phyloP scores from a whole-genome alignment of 2,797 vertebrate species.

The Eulemur coronatus region DNA sequence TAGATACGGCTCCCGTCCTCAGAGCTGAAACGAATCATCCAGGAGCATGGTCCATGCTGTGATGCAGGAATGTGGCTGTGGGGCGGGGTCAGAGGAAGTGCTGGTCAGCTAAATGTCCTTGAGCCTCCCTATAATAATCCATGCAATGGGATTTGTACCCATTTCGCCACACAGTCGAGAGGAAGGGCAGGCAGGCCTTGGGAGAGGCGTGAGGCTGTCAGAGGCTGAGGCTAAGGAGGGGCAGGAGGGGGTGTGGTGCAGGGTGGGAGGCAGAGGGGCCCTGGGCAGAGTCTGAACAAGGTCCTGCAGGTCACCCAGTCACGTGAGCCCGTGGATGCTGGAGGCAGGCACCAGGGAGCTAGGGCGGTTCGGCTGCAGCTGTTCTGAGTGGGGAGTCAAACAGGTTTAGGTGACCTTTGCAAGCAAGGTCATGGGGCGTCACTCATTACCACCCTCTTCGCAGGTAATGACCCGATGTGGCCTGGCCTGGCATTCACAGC shows the following conservation, averaged over 20 bases:
- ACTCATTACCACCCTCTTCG: not conserved
- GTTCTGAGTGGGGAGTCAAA: constrained; percentile 23
- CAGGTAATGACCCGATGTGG: not conserved
- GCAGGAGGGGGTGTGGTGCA: accelerated
- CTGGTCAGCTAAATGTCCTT: not conserved
- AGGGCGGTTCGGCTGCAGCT: not conserved
- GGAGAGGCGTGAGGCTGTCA: not conserved
- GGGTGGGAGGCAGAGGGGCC: not conserved
- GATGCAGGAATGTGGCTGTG: not conserved
- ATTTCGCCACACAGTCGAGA: not conserved
- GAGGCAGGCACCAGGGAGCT: not conserved
- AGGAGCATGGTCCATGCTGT: accelerated
- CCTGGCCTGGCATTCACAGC: not conserved
- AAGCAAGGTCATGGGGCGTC: not conserved
- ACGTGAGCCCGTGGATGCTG: not conserved
- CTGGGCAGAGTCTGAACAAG: not conserved
- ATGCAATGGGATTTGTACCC: not conserved
- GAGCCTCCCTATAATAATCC: not conserved
- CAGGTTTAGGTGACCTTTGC: constrained; percentile 63
- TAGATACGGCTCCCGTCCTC: not conserved
- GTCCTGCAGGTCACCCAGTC: not conserved
- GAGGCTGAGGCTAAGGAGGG: not conserved
- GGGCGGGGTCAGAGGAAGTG: not conserved
- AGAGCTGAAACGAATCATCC: not conserved
- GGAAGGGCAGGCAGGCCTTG: not conserved